Evolutionary conservation across 2,113 vertebrate genomes (phyloP), one percentile per base, ranked within the genome.

Genomic region (Colinus virginianus): DNA sequence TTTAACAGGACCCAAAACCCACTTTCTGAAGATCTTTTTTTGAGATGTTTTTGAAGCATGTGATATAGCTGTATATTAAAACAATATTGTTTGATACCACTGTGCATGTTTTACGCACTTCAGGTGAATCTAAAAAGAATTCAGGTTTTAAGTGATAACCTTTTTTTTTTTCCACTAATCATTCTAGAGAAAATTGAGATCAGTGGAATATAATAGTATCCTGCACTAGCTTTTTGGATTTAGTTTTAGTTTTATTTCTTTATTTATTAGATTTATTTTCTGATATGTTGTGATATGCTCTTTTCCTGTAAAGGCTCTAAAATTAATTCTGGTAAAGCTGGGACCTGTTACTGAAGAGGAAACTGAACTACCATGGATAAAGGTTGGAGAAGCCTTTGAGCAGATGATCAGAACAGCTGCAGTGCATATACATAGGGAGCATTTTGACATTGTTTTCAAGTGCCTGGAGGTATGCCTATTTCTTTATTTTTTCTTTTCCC

Each of bases 371-470:
- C 98, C 98, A 0, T 99, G 99, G 99, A 90, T 96, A 63, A 88
- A 96, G 38, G 95, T 99, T 81, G 98, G 98, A 92, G 98, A 98
- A 64, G 97, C 98, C 15, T 96, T 99, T 16, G 97, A 98, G 93
- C 98, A 98, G 70, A 99, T 98, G 98, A 98, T 97, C 17, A 98
- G 94, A 88, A 98, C 98, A 21, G 97, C 98, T 69, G 98, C 90
- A 18, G 21, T 87, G 46, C 97, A 98, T 51, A 92, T 99, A 36
- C 89, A 98, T 80, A 98, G 94, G 75, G 99, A 99, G 28, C 98
- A 99, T 96, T 98, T 99, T 92, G 96, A 97, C 67, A 84, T 98
- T 76, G 96, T 99, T 84, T 99, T 98, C 98, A 98, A 98, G 90
- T 98, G 98, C 70, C 95, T 99, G 77, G 97, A 99, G 96, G 99